Percentiles rank a stretch among this genome's conserved stretches.
Conservation (phyloP, 2,797 vertebrate species). For the Gephyroberyx darwinii region DNA sequence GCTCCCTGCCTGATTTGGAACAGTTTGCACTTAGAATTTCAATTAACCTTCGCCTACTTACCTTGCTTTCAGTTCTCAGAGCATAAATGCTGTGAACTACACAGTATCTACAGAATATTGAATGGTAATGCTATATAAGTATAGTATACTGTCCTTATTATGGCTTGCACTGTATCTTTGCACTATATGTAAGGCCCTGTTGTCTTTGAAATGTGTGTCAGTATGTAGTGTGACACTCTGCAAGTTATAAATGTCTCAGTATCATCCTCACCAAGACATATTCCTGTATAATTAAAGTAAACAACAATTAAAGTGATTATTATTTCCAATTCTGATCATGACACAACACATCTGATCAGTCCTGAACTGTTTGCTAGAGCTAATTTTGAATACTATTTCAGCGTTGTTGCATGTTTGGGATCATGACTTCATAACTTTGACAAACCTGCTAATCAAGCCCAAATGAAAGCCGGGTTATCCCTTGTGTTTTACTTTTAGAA, state of each 20-base stretch:
- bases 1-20: conserved; percentile 36
- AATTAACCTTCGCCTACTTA: conserved; percentile 19
- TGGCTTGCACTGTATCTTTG: no score
- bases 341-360: no score
- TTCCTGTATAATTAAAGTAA: conserved; percentile 12
- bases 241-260: no score
- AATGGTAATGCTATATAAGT: conserved; percentile 12
- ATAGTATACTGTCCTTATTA: neutral
- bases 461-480: conserved; percentile 14
- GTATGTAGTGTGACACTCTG: conserved; percentile 18
- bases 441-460: neutral
- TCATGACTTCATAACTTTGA: no score
- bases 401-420: no score
- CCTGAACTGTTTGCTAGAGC: no score
- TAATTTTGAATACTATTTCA: no score
- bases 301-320: neutral
- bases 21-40: conserved; percentile 29
- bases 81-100: neutral
- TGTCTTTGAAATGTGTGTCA: conserved; percentile 24
- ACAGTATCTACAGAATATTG: neutral
- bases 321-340: no score
- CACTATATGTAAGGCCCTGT: neutral
- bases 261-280: conserved; percentile 7
- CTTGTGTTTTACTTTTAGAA: conserved; percentile 13
- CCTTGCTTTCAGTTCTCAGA: conserved; percentile 31